phyloP scores from a whole-genome alignment of 2,888 invertebrate genomes.

The Athripsodes cinereus region DNA sequence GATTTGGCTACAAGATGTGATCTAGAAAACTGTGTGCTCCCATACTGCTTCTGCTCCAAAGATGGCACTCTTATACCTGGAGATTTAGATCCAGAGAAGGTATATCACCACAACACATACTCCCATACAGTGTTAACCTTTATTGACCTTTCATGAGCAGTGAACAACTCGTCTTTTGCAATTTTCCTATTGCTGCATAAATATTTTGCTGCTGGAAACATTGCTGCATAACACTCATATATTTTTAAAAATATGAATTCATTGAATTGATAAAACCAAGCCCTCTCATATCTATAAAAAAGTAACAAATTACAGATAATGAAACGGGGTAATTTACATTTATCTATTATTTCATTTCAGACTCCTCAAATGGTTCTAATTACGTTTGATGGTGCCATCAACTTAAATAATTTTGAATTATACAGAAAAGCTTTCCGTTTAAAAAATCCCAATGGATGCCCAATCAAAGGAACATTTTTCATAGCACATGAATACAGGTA shows the following conservation, averaged over 20 bases:
- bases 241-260: too few species aligned
- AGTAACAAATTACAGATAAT: too few species aligned
- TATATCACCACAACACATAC: too few species aligned
- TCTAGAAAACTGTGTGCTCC: constrained; percentile 65
- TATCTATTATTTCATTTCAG: constrained; percentile 43
- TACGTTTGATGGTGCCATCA: constrained; percentile 90
- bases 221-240: too few species aligned
- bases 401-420: constrained; percentile 83
- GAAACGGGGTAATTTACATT: too few species aligned
- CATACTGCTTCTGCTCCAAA: constrained; percentile 88
- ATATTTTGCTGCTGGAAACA: too few species aligned
- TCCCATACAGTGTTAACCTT: too few species aligned
- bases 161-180: too few species aligned
- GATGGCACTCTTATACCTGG: constrained; percentile 87
- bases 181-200: too few species aligned
- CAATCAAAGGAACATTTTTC: constrained; percentile 88
- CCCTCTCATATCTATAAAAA: too few species aligned
- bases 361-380: constrained; percentile 89
- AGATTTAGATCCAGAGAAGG: constrained; percentile 74
- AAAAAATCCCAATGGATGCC: constrained; percentile 85
- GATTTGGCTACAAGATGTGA: constrained; percentile 80
- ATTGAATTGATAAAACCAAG: too few species aligned
- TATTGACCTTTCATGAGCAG: too few species aligned
- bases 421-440: constrained; percentile 81
- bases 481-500: constrained; percentile 79